Evolutionary conservation across 2,797 vertebrate species (phyloP).

Genomic region (Epinephelus awoara): DNA sequence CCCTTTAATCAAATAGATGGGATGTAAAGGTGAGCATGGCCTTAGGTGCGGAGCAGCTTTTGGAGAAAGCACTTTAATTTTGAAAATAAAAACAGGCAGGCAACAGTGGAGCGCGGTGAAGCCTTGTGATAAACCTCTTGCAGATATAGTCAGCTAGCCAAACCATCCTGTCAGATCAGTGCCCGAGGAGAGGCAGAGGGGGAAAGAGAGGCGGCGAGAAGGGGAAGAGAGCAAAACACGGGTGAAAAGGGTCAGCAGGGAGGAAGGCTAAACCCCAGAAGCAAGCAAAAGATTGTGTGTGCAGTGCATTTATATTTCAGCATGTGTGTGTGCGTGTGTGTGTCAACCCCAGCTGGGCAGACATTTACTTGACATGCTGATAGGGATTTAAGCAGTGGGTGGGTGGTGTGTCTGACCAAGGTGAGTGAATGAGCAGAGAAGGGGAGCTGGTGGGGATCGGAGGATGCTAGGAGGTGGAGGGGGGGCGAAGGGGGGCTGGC

Average conservation of each 20-base stretch:
- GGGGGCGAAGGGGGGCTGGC: constrained; percentile 10
- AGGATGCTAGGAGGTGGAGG: constrained; percentile 61
- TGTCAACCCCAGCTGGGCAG: constrained; percentile 88
- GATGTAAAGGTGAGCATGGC: constrained; percentile 63
- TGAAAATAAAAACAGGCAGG: constrained; percentile 67
- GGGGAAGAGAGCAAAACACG: constrained; percentile 77
- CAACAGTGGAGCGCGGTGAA: constrained; percentile 48
- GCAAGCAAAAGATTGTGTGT: constrained; percentile 80
- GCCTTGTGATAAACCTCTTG: constrained; percentile 75
- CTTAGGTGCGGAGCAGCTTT: constrained; percentile 43
- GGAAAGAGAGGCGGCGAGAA: constrained; percentile 63
- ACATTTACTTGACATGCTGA: constrained; percentile 92
- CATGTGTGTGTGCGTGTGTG: constrained; percentile 59
- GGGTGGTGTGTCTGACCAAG: constrained; percentile 86
- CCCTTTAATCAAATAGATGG: constrained; percentile 73
- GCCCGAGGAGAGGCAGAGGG: constrained; percentile 76
- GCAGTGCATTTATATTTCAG: constrained; percentile 76
- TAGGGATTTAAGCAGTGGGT: constrained; percentile 91
- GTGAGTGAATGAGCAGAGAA: constrained; percentile 84
- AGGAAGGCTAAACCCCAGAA: constrained; percentile 85
- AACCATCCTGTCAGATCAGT: constrained; percentile 79
- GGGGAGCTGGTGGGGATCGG: constrained; percentile 74
- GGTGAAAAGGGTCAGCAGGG: constrained; percentile 82
- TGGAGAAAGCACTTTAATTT: constrained; percentile 67
- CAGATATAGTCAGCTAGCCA: constrained; percentile 80